Base-by-base conservation (phyloP, 2,797 vertebrate genomes). In the Hipposideros larvatus region DNA sequence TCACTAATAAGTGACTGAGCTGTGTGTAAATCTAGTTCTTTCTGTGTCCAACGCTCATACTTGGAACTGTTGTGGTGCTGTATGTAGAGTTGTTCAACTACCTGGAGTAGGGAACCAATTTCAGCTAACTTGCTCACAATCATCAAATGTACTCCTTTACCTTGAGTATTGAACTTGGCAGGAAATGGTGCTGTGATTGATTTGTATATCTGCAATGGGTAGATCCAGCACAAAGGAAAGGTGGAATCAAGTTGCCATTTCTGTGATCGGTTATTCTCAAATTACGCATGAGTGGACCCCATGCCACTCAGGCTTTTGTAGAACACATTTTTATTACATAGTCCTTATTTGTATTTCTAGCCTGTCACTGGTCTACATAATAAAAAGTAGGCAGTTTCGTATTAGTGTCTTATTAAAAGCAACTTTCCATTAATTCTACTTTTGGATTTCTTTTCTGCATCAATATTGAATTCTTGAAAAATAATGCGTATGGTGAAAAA, bases 331-430 rank as follows among this genome's bases (percentile, higher is more conserved):
- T 91, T 74, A 65, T 78, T 59, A 85, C n/a, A 8, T 2, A 51
- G 80, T 22, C 41, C 0, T 0, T 70, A 61, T 66, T 77, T 79
- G 14, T 63, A 43, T 63, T 68, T 95, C 73, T 66, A 51, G 2
- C 57, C 51, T 85, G 46, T 73, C 51, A 18, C 6, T 21, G n/a
- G 71, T 37, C 53, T 55, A 16, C 19, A 7, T 90, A 63, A 87
- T 91, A 66, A 80, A 96, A 95, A 70, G 46, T 13, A 87, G 57
- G 37, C 15, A 5, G 9, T 77, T 95, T 86, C n/a, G 34, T 80
- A 21, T 91, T 71, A 31, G 34, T 15, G 31, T 91, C 68, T 86
- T 83, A 70, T 80, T 48, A 53, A 90, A 97, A 93, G 28, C 53
- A 65, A 10, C 70, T 93, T 84, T 37, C 37, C 43, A 41, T 89